Base-by-base conservation (phyloP, 2,888 invertebrate species). In the Cerastoderma edule region DNA sequence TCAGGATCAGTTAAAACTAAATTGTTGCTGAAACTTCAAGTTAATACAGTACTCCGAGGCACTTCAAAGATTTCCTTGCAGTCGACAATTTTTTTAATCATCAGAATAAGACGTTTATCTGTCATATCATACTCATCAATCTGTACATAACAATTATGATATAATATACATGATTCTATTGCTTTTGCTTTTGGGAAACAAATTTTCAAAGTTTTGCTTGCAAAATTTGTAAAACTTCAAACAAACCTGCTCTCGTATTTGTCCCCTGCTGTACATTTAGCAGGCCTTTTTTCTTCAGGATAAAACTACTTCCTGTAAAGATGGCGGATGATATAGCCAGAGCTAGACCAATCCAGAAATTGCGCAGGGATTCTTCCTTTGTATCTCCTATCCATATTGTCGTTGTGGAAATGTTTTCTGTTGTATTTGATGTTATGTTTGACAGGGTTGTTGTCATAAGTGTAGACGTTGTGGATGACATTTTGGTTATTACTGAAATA, bases 271-370 rank as follows among this genome's bases (percentile, higher is more conserved):
- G 90, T 46, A 93, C 84, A 71, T 89, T 87, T 16, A 92, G 86
- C 24, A 94, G 85, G 0, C 93, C 93, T 72, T 93, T 93, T 87
- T 93, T 93, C 85, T 94, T 94, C 57, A 94, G 90, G 68, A 94
- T 94, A 85, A 94, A 94, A 74, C 93, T 93, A 71, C 90, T 88
- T 39, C 94, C 94, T 81, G 94, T 94, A 86, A 94, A 94, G 27
- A 93, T 65, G 30, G 93, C 93, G 28, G 94, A 94, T 56, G 89
- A 87, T 57, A 94, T 88, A 22, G 94, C 94, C 69, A 94, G 88
- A 0, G 85, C 88, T 6, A 94, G 88, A 28, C 94, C 94, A 73
- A 92, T 92, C 88, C 93, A 93, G 87, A 94, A 93, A 82, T 94
- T 89, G 24, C 67, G 50, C 0, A 72, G n/a, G 13, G 69, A 54